These are phyloP conservation scores for Nasonia vitripennis DNA, from an alignment of 1,140 invertebrate species.

Conservation along the genomic window DNA sequence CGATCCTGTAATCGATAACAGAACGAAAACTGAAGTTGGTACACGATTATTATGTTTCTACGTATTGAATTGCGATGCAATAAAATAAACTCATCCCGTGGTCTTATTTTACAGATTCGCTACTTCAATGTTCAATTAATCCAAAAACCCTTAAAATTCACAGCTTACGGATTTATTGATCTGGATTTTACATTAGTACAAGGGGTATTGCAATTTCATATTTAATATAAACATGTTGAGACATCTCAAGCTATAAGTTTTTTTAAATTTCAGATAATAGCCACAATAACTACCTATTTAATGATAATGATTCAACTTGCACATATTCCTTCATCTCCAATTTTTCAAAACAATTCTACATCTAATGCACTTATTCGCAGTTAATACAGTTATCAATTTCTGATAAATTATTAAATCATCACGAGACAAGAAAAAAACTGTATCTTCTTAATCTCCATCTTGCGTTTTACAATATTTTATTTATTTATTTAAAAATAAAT, in stretches of 20 bases:
- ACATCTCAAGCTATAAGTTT: background rate
- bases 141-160: constrained; percentile 61
- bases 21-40: constrained; percentile 54
- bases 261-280: constrained; percentile 75
- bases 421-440: too few relatives aligned
- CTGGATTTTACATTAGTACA: constrained; percentile 60
- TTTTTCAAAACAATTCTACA: background rate
- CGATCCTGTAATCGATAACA: constrained; percentile 51
- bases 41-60: too few relatives aligned
- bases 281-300: constrained; percentile 80
- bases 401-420: too few relatives aligned
- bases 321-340: background rate
- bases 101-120: constrained; percentile 56
- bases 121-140: constrained; percentile 61
- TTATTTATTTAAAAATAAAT: too few relatives aligned
- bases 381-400: too few relatives aligned
- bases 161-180: constrained; percentile 61
- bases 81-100: background rate
- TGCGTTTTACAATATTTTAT: too few relatives aligned
- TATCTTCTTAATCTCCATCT: too few relatives aligned
- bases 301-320: constrained; percentile 80
- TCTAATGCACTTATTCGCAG: too few relatives aligned
- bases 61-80: too few relatives aligned
- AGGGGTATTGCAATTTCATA: constrained; percentile 40
- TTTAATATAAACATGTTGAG: too few relatives aligned